phyloP scores from a whole-genome alignment of 2,113 vertebrate genomes.

The Nipponia nippon region DNA sequence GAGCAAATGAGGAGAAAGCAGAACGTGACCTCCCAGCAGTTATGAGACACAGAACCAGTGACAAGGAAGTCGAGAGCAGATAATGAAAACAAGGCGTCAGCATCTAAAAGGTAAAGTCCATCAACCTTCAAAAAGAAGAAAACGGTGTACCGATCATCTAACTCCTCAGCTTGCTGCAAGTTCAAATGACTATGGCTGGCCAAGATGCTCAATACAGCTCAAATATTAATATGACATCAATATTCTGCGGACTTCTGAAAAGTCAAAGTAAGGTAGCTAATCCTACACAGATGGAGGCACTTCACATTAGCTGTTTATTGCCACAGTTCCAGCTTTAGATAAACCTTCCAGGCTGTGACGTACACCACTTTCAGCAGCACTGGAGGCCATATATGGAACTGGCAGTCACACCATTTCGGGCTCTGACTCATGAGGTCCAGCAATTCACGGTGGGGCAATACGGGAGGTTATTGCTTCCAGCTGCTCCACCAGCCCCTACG shows the following conservation, averaged over 20 bases:
- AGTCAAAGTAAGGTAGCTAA: neutral
- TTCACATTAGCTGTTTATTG: neutral
- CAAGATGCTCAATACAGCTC: neutral
- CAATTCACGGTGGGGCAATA: neutral
- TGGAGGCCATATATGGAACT: neutral
- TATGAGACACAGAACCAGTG: neutral
- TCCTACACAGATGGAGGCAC: neutral
- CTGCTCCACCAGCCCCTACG: neutral
- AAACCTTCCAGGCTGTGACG: neutral
- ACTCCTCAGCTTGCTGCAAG: neutral
- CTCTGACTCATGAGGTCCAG: neutral
- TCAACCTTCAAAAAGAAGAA: neutral
- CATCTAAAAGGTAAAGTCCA: conserved; percentile 13
- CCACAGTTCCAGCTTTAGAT: neutral
- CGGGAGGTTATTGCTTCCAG: conserved; percentile 1
- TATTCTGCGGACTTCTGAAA: neutral
- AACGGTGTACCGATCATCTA: neutral
- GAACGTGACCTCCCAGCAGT: neutral
- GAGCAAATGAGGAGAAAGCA: neutral
- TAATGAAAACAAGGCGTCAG: neutral
- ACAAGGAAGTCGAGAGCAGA: neutral
- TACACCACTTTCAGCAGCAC: neutral
- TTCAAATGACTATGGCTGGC: neutral
- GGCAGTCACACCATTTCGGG: neutral
- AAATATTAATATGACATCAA: neutral